These are phyloP conservation scores for Stegastes partitus DNA, from an alignment of 2,113 vertebrate species.

Conservation along the genomic window DNA sequence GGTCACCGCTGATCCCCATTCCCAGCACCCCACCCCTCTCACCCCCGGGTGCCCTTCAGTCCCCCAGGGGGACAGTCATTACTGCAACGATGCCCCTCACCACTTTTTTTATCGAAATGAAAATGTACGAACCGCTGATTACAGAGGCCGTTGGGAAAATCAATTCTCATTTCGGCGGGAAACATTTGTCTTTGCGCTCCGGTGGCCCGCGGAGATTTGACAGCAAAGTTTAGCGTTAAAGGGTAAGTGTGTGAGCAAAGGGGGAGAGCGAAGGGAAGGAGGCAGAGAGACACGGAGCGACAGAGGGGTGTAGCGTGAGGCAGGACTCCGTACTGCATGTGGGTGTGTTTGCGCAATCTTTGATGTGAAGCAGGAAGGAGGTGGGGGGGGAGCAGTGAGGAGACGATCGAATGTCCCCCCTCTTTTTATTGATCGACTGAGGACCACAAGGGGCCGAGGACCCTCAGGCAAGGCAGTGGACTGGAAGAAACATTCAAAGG, in stretches of 20 bases:
- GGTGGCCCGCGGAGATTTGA: constrained; percentile 47
- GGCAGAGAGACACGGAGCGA: neutral
- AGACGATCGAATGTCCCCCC: constrained; percentile 42
- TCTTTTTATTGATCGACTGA: constrained; percentile 58
- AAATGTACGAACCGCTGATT: constrained; percentile 76
- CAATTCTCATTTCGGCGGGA: constrained; percentile 81
- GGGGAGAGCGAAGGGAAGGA: neutral
- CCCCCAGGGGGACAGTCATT: constrained; percentile 32
- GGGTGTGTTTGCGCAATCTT: constrained; percentile 28
- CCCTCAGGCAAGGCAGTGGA: constrained; percentile 51
- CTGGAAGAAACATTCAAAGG: constrained; percentile 49
- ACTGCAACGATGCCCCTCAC: constrained; percentile 31
- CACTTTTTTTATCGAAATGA: constrained; percentile 67
- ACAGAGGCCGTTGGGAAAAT: constrained; percentile 72
- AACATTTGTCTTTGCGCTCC: constrained; percentile 80
- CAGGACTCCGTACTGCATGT: neutral
- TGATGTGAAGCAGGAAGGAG: constrained; percentile 32
- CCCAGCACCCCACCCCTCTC: neutral
- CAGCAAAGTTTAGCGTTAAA: constrained; percentile 65
- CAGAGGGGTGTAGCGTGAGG: neutral
- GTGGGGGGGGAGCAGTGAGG: neutral
- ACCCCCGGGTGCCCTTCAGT: constrained; percentile 32
- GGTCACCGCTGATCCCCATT: neutral
- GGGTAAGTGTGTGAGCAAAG: constrained; percentile 32
- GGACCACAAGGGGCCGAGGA: constrained; percentile 25